phyloP scores from a whole-genome alignment of 2,113 vertebrate species.

The Psophia crepitans region DNA sequence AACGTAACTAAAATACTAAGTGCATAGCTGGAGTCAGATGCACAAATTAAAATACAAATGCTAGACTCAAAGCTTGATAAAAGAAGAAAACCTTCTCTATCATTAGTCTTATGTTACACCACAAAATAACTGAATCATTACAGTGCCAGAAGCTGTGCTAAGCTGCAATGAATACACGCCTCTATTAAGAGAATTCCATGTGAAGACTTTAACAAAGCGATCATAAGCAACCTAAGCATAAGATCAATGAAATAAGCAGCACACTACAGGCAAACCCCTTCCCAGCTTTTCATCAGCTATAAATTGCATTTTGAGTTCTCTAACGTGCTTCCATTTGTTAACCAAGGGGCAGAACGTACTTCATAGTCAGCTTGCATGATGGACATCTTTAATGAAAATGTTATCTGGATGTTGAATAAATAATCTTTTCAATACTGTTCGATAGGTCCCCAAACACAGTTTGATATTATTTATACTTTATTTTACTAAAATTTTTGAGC shows the following conservation, averaged over 20 bases:
- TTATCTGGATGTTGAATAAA: not conserved
- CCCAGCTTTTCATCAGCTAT: not conserved
- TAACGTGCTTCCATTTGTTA: not conserved
- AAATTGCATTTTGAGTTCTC: not conserved
- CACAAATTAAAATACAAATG: not conserved
- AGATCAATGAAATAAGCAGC: not conserved
- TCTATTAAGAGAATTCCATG: not conserved
- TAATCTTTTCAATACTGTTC: not conserved
- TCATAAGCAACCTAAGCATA: not conserved
- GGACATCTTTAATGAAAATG: not conserved
- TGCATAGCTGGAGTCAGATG: not conserved
- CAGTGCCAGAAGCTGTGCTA: not conserved
- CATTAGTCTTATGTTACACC: not conserved
- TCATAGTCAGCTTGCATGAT: not conserved
- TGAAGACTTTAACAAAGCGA: not conserved
- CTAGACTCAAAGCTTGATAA: not conserved
- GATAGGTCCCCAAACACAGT: not conserved
- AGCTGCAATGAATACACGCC: not conserved
- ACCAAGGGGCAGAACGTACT: not conserved
- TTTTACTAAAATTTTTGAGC: not conserved
- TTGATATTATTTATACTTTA: not conserved
- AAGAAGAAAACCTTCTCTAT: not conserved
- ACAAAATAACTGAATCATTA: not conserved
- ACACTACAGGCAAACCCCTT: not conserved
- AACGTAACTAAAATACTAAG: not conserved